These are phyloP conservation scores for Gracilinanus agilis DNA, from an alignment of 2,113 vertebrate species.

Conservation along the genomic window DNA sequence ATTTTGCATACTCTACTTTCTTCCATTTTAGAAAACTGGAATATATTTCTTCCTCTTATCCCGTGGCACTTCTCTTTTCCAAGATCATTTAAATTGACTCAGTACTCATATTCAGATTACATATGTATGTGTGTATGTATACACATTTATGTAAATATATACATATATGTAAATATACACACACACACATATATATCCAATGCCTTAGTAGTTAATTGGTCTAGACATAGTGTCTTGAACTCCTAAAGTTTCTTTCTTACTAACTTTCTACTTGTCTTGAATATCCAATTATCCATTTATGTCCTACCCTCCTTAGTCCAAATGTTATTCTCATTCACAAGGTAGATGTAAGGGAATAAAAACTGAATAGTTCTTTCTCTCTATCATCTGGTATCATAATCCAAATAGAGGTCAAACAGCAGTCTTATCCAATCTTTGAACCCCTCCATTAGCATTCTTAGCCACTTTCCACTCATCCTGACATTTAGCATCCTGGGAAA, in stretches of 20 bases:
- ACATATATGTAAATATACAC: too few relatives aligned
- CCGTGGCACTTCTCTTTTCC: not conserved
- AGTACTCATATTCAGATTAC: not conserved
- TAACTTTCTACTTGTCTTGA: not conserved
- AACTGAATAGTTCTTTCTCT: not conserved
- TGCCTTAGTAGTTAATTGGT: too few relatives aligned
- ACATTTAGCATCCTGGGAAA: not conserved
- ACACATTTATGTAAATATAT: too few relatives aligned
- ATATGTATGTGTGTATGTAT: too few relatives aligned
- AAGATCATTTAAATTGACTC: not conserved
- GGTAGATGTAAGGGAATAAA: not conserved
- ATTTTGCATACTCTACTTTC: not conserved
- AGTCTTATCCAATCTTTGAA: not conserved
- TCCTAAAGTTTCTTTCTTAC: not conserved
- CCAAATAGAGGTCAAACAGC: not conserved
- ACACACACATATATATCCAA: too few relatives aligned
- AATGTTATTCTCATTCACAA: not conserved
- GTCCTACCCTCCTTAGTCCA: not conserved
- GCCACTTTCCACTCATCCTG: not conserved
- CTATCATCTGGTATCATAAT: not conserved
- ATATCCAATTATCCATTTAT: not conserved
- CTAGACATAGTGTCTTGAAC: not conserved
- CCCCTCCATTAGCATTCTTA: not conserved
- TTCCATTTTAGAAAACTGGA: not conserved
- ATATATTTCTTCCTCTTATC: not conserved